These are phyloP conservation scores for Cyphomyrus discorhynchus DNA, from an alignment of 2,113 vertebrate genomes.

Conservation along the genomic window DNA sequence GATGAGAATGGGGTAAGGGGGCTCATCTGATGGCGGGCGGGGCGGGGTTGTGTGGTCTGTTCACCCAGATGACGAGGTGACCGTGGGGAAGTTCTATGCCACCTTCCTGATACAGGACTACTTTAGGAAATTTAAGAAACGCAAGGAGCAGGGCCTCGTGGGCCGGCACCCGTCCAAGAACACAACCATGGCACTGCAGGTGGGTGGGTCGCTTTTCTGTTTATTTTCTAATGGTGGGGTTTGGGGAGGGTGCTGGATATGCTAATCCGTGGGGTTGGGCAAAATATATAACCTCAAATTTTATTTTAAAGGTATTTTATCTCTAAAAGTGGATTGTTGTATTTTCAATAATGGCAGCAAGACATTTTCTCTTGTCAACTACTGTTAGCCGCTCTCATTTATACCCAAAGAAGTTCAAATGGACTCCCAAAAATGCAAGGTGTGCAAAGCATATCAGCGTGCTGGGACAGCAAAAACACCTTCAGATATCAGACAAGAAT, in stretches of 20 bases:
- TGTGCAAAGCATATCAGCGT: neutral
- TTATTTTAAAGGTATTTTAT: neutral
- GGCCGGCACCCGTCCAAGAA: constrained; percentile 89
- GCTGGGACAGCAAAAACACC: neutral
- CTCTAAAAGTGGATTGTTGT: neutral
- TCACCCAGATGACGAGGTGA: constrained; percentile 99
- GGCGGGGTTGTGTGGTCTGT: constrained; percentile 98
- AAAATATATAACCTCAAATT: neutral
- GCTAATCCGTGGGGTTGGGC: neutral
- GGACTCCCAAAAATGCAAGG: neutral
- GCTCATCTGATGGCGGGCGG: constrained; percentile 38
- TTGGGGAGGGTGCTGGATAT: neutral
- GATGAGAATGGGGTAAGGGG: neutral
- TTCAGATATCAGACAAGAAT: neutral
- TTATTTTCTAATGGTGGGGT: neutral
- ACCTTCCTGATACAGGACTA: constrained; percentile 99
- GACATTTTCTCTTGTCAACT: neutral
- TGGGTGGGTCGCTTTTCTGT: constrained; percentile 56
- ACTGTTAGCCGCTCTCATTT: neutral
- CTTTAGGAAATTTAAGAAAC: constrained; percentile 99
- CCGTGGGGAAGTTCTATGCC: constrained; percentile 99
- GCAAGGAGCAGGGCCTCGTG: constrained; percentile 98
- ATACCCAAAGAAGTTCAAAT: neutral
- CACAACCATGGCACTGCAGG: constrained; percentile 94
- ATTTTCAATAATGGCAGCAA: neutral